phyloP scores from a whole-genome alignment of 1,140 invertebrate species.

The Brachionus plicatilis region DNA sequence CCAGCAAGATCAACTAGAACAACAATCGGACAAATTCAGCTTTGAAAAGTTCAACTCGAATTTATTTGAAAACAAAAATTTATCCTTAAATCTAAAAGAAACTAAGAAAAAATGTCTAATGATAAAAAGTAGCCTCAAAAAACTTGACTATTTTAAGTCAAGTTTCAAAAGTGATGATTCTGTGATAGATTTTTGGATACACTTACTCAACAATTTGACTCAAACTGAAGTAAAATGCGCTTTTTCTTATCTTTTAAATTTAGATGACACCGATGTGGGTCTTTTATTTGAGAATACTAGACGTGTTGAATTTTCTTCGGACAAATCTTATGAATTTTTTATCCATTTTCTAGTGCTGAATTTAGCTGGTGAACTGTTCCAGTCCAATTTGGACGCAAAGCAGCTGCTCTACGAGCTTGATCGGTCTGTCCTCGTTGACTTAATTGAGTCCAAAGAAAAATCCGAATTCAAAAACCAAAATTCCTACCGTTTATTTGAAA shows the following conservation, averaged over 20 bases:
- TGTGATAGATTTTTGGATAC: neutral
- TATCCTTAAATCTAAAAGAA: neutral
- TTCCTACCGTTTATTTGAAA: neutral
- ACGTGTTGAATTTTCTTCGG: neutral
- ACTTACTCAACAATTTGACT: neutral
- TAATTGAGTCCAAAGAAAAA: neutral
- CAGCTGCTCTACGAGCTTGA: neutral
- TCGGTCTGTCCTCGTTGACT: neutral
- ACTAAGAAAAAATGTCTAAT: neutral
- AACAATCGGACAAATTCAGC: neutral
- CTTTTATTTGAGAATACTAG: neutral
- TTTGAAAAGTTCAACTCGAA: neutral
- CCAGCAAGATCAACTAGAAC: neutral
- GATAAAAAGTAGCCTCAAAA: neutral
- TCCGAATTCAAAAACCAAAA: neutral
- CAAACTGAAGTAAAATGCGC: neutral
- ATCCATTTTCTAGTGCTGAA: neutral
- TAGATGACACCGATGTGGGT: neutral
- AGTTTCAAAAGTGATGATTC: neutral
- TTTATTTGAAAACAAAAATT: neutral
- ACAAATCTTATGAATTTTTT: slow-evolving; percentile 21
- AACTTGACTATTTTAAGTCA: neutral
- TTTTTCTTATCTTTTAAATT: neutral
- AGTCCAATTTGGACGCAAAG: neutral
- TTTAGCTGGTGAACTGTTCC: neutral